These are phyloP conservation scores for Andricus curvator DNA, from an alignment of 2,888 invertebrate species.

Conservation along the genomic window DNA sequence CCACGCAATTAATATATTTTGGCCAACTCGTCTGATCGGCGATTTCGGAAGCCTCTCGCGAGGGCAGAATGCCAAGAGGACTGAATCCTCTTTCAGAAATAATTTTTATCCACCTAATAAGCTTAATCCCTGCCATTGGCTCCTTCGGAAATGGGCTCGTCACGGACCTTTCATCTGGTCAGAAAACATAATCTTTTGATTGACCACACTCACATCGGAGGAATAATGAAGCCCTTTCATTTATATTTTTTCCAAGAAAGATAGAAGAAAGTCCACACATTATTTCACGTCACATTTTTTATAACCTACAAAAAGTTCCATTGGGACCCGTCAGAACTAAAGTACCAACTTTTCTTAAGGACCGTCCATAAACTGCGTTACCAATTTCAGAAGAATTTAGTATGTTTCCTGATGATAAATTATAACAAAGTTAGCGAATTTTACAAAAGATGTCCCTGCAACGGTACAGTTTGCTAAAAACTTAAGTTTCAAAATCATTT, in stretches of 20 bases:
- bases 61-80: constrained; percentile 36
- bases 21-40: constrained; percentile 45
- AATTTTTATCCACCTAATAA: constrained; percentile 61
- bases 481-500: no score
- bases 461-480: no score
- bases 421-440: no score
- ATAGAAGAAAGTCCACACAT: no score
- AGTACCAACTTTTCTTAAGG: no score
- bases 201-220: background rate
- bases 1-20: constrained; percentile 56
- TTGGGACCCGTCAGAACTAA: no score
- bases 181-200: constrained; percentile 13
- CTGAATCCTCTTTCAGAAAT: constrained; percentile 51
- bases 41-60: constrained; percentile 51
- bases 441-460: no score
- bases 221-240: background rate
- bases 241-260: background rate
- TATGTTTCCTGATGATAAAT: no score
- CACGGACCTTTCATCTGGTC: constrained; percentile 14
- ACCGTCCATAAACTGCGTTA: no score
- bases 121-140: constrained; percentile 56
- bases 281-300: no score
- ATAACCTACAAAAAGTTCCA: no score
- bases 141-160: constrained; percentile 4
- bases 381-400: no score